Base-by-base conservation (phyloP, 2,113 vertebrate species). In the human (Homo sapiens) region DNA sequence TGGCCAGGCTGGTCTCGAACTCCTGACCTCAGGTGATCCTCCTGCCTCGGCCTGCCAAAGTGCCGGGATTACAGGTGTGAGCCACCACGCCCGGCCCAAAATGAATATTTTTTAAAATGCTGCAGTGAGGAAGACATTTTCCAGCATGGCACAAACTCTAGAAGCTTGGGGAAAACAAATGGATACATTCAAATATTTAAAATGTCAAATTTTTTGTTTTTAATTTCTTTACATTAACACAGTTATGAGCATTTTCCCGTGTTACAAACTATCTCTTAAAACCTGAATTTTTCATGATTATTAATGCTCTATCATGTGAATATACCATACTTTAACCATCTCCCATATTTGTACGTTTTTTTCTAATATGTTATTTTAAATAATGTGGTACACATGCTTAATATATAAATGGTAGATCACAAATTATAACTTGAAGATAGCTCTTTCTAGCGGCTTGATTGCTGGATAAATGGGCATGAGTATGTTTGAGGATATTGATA, bases 221-320 rank as follows among this genome's bases (percentile, higher is more conserved):
- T 76, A 70, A 75, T 55, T 6, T 17, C 91, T 12, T 12, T 76
- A 84, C 70, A 38, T 76, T 43, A 38, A 52, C 11, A 14, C 40
- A 27, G 55, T 43, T 64, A 2, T 48, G 61, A 80, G 23, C 25
- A 22, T 57, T 88, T 88, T 50, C 59, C 40, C 8, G 8, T 43
- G 9, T 79, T 79, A 40, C 43, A 83, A 68, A 87, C 27, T 90
- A 75, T 22, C 79, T 93, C 32, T 89, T 93, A 12, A 96, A 94
- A 84, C 30, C 27, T 52, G 35, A 48, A 22, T 45, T 96, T 84
- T 76, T 84, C 30, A 43, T 64, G 40, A 48, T 89, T 85, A n/a
- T 66, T 52, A 22, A 22, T 38, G 3, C 18, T 76, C 55, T 82
- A 0, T 35, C 75, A 38, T 70, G 10, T 76, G n/a, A 52, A 30